phyloP scores from a whole-genome alignment of 2,113 vertebrate genomes.

The Uria lomvia region DNA sequence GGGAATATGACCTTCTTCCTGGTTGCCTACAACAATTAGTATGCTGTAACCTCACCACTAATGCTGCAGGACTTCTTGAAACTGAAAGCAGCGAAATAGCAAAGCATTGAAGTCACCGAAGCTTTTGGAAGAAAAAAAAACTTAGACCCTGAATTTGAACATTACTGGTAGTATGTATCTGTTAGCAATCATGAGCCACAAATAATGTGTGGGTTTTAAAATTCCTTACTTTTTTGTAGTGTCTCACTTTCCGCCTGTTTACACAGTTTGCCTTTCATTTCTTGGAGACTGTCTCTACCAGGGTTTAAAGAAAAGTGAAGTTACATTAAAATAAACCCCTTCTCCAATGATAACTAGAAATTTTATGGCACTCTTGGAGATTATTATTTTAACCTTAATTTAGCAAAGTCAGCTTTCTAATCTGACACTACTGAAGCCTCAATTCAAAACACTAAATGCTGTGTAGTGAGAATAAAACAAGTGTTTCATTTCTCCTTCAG shows the following conservation, averaged over 20 bases:
- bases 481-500: conserved; percentile 6
- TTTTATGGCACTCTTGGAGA: not conserved
- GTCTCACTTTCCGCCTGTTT: not conserved
- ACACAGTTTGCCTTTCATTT: not conserved
- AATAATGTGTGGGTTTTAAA: not conserved
- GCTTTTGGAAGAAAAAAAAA: not conserved
- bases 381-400: not conserved
- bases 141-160: not conserved
- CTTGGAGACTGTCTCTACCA: not conserved
- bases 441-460: conserved; percentile 55
- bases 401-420: not conserved
- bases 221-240: not conserved
- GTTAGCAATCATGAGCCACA: not conserved
- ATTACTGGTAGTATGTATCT: not conserved
- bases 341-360: not conserved
- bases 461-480: not conserved
- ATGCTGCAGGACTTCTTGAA: not conserved
- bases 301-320: not conserved
- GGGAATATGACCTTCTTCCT: not conserved
- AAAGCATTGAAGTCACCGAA: not conserved
- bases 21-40: not conserved
- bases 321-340: not conserved
- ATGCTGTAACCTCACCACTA: not conserved
- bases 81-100: not conserved
- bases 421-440: not conserved